phyloP scores from a whole-genome alignment of 2,113 vertebrate species.

The Paratilapia polleni region DNA sequence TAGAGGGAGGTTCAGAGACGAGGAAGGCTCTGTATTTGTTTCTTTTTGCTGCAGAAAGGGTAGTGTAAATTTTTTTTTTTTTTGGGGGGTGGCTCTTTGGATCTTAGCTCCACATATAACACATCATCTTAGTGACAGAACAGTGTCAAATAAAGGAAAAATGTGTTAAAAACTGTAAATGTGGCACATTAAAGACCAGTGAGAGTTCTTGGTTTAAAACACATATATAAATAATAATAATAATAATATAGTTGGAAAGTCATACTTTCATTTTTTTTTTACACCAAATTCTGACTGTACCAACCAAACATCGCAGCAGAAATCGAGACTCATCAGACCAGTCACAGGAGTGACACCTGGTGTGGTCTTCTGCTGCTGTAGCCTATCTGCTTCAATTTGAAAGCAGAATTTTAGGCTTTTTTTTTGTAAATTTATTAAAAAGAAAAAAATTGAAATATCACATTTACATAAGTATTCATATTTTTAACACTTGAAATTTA shows the following conservation, averaged over 20 bases:
- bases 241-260: too few species aligned
- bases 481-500: too few species aligned
- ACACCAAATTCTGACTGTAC: too few species aligned
- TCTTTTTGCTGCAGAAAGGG: not conserved
- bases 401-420: too few species aligned
- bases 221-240: too few species aligned
- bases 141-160: not conserved
- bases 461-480: too few species aligned
- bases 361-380: not conserved
- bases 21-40: not conserved
- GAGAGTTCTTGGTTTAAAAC: not conserved
- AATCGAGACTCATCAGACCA: too few species aligned
- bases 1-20: not conserved
- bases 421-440: too few species aligned
- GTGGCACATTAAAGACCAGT: not conserved
- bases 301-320: too few species aligned
- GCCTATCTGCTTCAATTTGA: not conserved
- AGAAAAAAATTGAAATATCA: too few species aligned
- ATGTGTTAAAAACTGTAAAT: not conserved
- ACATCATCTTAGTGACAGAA: not conserved
- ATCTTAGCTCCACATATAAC: not conserved
- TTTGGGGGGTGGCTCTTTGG: not conserved
- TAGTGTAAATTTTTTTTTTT: not conserved
- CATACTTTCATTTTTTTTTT: too few species aligned
- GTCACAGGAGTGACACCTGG: not conserved